These are phyloP conservation scores for Picus viridis DNA, from an alignment of 2,797 vertebrate species.

Conservation along the genomic window DNA sequence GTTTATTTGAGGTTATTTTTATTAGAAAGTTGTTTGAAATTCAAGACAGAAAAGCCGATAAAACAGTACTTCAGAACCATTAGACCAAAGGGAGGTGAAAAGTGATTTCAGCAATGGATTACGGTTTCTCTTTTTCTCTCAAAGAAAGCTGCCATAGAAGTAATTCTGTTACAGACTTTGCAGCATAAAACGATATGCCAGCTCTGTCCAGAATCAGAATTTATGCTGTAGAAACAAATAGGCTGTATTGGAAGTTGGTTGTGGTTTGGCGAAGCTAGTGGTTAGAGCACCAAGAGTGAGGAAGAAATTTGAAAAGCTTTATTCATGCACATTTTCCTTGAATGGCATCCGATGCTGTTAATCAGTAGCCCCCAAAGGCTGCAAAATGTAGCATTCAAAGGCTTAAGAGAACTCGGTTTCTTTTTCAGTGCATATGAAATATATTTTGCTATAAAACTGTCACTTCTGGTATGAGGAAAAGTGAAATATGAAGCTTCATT, in stretches of 20 bases:
- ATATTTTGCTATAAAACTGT: conserved; percentile 6
- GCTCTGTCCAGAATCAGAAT: neutral
- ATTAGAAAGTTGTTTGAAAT: conserved; percentile 54
- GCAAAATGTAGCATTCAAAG: neutral
- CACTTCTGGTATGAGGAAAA: neutral
- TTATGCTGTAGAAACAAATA: neutral
- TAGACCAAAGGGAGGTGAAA: neutral
- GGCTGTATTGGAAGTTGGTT: neutral
- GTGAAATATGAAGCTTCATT: neutral
- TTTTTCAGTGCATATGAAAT: neutral
- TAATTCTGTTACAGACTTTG: neutral
- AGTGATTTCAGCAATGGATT: neutral
- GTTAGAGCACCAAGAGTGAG: conserved; percentile 31
- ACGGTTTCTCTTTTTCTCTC: neutral
- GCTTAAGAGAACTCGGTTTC: neutral
- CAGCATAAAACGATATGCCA: neutral
- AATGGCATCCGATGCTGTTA: neutral
- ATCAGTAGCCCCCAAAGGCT: neutral
- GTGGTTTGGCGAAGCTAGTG: neutral
- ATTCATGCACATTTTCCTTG: neutral
- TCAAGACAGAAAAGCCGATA: conserved; percentile 3
- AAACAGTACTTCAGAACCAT: neutral
- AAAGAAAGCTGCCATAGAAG: neutral
- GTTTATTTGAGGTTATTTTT: conserved; percentile 56
- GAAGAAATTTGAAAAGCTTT: neutral